phyloP scores from a whole-genome alignment of 2,888 invertebrate species.

The Bellardia bayeri region DNA sequence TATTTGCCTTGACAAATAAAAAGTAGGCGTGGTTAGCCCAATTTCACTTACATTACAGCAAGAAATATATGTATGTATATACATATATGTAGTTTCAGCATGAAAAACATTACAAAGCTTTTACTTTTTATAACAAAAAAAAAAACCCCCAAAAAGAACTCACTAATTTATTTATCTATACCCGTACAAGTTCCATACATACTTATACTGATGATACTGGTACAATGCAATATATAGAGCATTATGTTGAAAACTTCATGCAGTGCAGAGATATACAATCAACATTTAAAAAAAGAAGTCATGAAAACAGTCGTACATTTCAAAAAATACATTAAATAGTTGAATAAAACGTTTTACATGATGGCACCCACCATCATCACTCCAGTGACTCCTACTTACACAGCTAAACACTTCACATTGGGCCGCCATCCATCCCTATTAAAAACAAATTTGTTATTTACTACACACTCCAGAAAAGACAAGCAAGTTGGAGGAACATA shows the following conservation, averaged over 20 bases:
- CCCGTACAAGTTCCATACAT: not conserved
- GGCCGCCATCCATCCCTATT: constrained; percentile 58
- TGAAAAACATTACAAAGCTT: constrained; percentile 61
- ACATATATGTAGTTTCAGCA: constrained; percentile 13
- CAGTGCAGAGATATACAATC: constrained; percentile 29
- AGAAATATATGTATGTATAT: not conserved
- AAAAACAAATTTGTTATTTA: constrained; percentile 67
- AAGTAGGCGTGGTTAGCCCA: constrained; percentile 72
- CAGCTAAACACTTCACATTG: constrained; percentile 20
- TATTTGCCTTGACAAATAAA: constrained; percentile 28
- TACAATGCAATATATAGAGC: constrained; percentile 66
- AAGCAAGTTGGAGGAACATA: constrained; percentile 38
- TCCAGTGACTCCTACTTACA: constrained; percentile 43
- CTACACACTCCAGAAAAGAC: constrained; percentile 25
- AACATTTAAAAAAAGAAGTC: constrained; percentile 11
- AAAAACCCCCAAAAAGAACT: constrained; percentile 51
- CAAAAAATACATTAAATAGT: constrained; percentile 11
- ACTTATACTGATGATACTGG: not conserved
- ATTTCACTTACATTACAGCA: constrained; percentile 64
- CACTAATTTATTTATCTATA: constrained; percentile 28
- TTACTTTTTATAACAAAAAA: constrained; percentile 69
- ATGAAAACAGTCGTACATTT: not conserved
- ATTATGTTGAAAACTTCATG: constrained; percentile 71
- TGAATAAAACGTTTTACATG: constrained; percentile 50
- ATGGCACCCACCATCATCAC: constrained; percentile 57